phyloP scores from a whole-genome alignment of 2,113 vertebrate genomes.

The Macrotis lagotis region DNA sequence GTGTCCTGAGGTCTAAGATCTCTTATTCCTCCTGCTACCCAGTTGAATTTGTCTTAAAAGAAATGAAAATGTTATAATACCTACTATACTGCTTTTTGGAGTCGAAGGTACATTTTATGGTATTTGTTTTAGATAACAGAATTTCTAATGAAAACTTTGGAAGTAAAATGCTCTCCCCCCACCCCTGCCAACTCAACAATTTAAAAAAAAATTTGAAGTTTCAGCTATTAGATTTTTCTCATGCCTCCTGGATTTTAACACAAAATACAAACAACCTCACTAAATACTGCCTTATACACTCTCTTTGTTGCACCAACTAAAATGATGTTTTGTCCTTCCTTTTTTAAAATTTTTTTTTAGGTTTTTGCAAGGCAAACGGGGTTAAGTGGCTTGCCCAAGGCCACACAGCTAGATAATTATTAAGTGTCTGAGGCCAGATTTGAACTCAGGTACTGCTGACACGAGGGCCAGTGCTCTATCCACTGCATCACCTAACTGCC shows the following conservation, averaged over 20 bases:
- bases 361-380: too few relatives aligned
- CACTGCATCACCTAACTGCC: too few relatives aligned
- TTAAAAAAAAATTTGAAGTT: neutral
- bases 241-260: neutral
- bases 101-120: neutral
- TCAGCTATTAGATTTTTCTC: neutral
- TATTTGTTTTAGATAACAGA: neutral
- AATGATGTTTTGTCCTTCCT: too few relatives aligned
- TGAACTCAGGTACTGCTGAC: too few relatives aligned
- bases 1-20: neutral
- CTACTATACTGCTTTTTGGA: neutral
- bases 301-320: neutral
- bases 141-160: neutral
- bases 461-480: too few relatives aligned
- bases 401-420: too few relatives aligned
- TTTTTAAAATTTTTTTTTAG: too few relatives aligned
- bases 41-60: neutral
- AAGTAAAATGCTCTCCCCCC: neutral
- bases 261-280: neutral
- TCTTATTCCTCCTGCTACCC: neutral
- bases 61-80: neutral
- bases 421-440: too few relatives aligned
- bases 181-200: neutral
- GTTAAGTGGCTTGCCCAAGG: too few relatives aligned
- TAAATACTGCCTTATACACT: neutral